Base-by-base conservation (phyloP, 2,888 invertebrate genomes). In the Helobdella robusta region DNA sequence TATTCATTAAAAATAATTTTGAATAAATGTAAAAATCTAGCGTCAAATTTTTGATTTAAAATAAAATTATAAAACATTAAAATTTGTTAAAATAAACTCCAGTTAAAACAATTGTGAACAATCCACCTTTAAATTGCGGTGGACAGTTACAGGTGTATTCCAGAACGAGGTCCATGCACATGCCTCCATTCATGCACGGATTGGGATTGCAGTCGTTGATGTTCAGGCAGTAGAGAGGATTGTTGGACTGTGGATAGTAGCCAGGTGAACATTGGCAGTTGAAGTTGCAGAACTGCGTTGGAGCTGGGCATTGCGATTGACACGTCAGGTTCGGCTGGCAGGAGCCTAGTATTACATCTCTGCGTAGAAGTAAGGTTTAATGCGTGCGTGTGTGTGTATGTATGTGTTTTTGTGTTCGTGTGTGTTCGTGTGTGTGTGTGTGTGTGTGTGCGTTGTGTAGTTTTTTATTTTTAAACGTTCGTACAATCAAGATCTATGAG, bases 101-200 rank as follows among this genome's bases (percentile, higher is more conserved):
- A n/a, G n/a, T n/a, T n/a, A n/a, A n/a, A n/a, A n/a, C n/a, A n/a
- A n/a, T n/a, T n/a, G n/a, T n/a, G n/a, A n/a, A 52, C 1, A 2
- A 44, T 68, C 69, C 68, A 66, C 67, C 70, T 40, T 67, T 71
- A 54, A 63, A 72, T 32, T 60, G 66, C 11, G 63, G 25, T 1
- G 68, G 46, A 77, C 95, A 95, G 63, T 88, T 84, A 75, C 95
- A 95, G 73, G 88, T 87, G 79, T 91, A 94, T 1, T 88, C 88
- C 73, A 89, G 89, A 23, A 91, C 83, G 36, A 87, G 85, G 75
- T 93, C 91, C 65, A 85, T 85, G 76, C 94, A 94, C 0, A 86
- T 86, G 8, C 91, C 75, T n/a, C 69, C 72, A 50, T 73, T 71
- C 8, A 65, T 50, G 60, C 74, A 74, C 6, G 70, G 71, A 32